Conservation (phyloP, 2,888 invertebrate species). For the Strigamia maritima region DNA sequence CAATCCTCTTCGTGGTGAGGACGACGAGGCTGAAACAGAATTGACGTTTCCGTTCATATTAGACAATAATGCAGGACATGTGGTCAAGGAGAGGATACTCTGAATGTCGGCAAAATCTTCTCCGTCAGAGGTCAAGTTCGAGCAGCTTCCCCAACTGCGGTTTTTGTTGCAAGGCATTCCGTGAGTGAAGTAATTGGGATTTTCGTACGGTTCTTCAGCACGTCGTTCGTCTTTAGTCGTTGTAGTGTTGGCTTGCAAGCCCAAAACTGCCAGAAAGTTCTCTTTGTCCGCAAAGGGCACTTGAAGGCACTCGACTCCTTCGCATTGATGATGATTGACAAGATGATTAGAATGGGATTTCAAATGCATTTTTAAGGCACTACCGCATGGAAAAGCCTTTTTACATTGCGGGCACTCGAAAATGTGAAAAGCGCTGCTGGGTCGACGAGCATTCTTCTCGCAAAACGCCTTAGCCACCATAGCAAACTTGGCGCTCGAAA, state of each 20-base stretch:
- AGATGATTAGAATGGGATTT: conserved; percentile 52
- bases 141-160: conserved; percentile 51
- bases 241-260: conserved; percentile 60
- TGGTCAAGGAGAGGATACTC: conserved; percentile 75
- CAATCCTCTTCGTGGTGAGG: conserved; percentile 40
- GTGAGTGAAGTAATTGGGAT: conserved; percentile 45
- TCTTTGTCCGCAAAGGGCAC: conserved; percentile 56
- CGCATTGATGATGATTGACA: conserved; percentile 57
- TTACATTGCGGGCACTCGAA: conserved; percentile 51
- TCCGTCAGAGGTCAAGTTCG: conserved; percentile 8
- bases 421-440: conserved; percentile 49
- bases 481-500: conserved; percentile 73
- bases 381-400: conserved; percentile 51
- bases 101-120: conserved; percentile 78
- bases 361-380: conserved; percentile 50
- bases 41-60: conserved; percentile 44
- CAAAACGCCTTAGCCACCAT: conserved; percentile 71
- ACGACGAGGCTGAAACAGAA: conserved; percentile 44
- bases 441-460: conserved; percentile 59
- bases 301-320: conserved; percentile 49
- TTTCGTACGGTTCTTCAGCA: conserved; percentile 44
- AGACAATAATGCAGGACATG: conserved; percentile 48
- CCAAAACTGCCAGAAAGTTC: conserved; percentile 76
- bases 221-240: conserved; percentile 27
- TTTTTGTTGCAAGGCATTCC: conserved; percentile 42